phyloP scores from a whole-genome alignment of 2,113 vertebrate genomes.

The Eidolon helvum region DNA sequence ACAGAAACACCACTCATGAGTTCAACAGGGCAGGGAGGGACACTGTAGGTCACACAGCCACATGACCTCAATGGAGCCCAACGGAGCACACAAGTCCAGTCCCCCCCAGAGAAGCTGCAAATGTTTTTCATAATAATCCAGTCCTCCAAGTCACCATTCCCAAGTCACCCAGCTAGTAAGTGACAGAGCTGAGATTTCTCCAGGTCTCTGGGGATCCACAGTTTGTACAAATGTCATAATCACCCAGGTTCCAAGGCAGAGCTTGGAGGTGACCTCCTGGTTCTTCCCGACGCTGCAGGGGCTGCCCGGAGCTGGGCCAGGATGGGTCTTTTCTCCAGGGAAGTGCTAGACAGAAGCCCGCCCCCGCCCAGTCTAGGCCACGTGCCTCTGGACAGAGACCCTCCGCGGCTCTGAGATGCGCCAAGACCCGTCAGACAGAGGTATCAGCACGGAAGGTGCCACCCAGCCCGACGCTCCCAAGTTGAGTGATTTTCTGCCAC shows the following conservation, averaged over 20 bases:
- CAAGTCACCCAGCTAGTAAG: neutral
- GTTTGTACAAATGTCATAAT: neutral
- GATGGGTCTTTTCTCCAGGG: neutral
- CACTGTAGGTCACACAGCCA: neutral
- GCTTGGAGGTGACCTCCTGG: neutral
- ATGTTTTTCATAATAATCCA: neutral
- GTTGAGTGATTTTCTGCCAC: neutral
- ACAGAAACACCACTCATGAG: neutral
- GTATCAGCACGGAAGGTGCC: rapidly evolving
- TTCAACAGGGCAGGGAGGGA: neutral
- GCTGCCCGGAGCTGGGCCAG: rapidly evolving
- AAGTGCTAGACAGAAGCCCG: neutral
- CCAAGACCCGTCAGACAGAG: neutral
- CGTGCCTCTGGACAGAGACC: rapidly evolving
- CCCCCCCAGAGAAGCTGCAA: neutral
- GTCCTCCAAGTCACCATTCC: neutral
- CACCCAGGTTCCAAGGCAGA: neutral
- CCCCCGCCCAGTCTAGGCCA: no score
- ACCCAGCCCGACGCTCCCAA: neutral
- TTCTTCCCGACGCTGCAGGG: neutral
- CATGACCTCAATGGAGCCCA: rapidly evolving
- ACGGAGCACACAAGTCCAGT: rapidly evolving
- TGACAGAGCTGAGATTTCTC: neutral
- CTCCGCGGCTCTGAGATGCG: neutral
- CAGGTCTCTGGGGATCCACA: neutral